These are phyloP conservation scores for Orientallactaga bullata DNA, from an alignment of 2,113 vertebrate species.

Conservation along the genomic window DNA sequence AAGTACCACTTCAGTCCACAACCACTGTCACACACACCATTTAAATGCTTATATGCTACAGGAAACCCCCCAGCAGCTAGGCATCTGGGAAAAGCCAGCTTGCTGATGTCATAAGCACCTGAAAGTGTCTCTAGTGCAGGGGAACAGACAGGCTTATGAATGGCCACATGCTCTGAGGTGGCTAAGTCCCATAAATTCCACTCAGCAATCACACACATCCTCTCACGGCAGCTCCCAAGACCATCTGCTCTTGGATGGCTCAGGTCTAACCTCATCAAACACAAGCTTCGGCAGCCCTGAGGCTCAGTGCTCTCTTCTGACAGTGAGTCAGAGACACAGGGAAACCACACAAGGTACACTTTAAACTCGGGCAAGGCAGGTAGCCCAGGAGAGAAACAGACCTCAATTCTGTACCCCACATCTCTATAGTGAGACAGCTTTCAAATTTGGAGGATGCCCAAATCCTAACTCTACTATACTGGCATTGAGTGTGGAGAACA, in stretches of 20 bases:
- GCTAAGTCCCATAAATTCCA: no score
- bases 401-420: background rate
- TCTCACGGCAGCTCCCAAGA: background rate
- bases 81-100: background rate
- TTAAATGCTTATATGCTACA: background rate
- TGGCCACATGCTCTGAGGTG: rapidly evolving
- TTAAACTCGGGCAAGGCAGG: rapidly evolving
- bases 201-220: rapidly evolving
- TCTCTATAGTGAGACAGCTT: background rate
- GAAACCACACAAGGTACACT: rapidly evolving
- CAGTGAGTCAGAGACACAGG: background rate
- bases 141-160: rapidly evolving
- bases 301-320: background rate
- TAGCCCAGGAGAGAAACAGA: background rate
- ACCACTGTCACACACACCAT: background rate
- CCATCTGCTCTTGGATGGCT: background rate
- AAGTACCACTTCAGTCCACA: background rate
- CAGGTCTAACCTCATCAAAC: background rate
- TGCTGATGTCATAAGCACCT: background rate
- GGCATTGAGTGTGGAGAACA: background rate
- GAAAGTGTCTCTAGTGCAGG: rapidly evolving
- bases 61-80: background rate
- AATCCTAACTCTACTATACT: background rate
- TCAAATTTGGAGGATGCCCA: background rate
- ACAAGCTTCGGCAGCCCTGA: background rate